Conservation (phyloP, 2,888 invertebrate genomes). For the Lithophane ornitopus region DNA sequence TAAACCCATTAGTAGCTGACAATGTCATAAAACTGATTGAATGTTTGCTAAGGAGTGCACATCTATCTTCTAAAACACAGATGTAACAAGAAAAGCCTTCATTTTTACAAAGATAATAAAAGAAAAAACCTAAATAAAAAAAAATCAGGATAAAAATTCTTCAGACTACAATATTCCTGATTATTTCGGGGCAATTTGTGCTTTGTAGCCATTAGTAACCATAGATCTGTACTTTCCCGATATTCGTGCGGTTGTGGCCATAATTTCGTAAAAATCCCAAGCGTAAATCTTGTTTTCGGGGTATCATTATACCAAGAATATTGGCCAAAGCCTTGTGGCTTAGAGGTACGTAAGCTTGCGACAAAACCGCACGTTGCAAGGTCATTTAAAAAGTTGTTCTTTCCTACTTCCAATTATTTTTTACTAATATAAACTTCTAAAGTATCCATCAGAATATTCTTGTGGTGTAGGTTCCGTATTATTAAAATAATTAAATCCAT, state of each 20-base stretch:
- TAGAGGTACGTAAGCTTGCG: not conserved
- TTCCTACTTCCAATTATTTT: not conserved
- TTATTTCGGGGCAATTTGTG: not conserved
- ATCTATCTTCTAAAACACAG: not conserved
- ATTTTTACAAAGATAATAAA: not conserved
- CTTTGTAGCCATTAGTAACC: not conserved
- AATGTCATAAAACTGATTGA: conserved; percentile 17
- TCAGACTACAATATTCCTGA: not conserved
- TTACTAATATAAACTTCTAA: not conserved
- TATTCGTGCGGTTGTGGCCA: not conserved
- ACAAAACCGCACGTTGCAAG: not conserved
- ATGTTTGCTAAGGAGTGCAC: not conserved
- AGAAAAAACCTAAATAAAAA: not conserved
- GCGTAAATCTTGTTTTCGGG: not conserved
- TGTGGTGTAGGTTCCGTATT: not conserved
- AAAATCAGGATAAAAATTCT: not conserved
- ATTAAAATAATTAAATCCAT: not conserved
- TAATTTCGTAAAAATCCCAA: not conserved
- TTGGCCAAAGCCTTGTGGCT: not conserved
- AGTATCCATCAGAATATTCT: not conserved
- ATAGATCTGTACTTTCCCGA: not conserved
- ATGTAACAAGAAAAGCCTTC: not conserved
- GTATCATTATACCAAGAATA: not conserved
- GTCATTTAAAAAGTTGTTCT: not conserved
- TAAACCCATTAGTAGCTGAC: conserved; percentile 22